Base-by-base conservation (phyloP, 2,113 vertebrate species). In the Nothoprocta perdicaria region DNA sequence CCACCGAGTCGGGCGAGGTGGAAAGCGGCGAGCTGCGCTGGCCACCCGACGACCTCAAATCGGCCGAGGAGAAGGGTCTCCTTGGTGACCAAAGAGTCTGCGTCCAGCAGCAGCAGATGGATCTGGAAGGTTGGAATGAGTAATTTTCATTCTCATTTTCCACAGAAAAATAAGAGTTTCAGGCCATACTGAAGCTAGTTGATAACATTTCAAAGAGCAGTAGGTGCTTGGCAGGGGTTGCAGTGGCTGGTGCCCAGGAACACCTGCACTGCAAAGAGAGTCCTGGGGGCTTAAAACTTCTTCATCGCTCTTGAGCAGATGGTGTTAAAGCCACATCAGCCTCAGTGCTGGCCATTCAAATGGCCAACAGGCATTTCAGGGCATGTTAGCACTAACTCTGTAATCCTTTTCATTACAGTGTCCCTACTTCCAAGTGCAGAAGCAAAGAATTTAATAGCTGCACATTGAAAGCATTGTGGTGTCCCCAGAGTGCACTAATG, bases 1-100 rank as follows among this genome's bases (percentile, higher is more conserved):
- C 98, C 0, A 98, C 97, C 0, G 98, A 99, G 41, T 97, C 94
- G 0, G 96, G 97, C 2, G 98, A 99, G 58, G 98, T 99, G 90
- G 98, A 99, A 95, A 99, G 98, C 0, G 98, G 98, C 29, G 98
- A 99, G 97, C 97, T 99, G 5, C 98, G 98, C 77, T 99, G 98
- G 98, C 98, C 98, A 12, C 98, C 98, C 1, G 98, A 98, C 45
- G 98, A 98, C 81, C 95, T 98, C 35, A 96, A 96, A 80, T 97
- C 98, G 21, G 83, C 97, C 0, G 98, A 98, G 21, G 95, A 97
- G 27, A 97, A 97, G 52, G 94, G 93, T 86, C 83, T 86, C 45
- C 95, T 95, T 6, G 93, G 95, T 60, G 96, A 96, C 67, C 96
- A 97, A 90, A 96, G 97, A 91, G 97, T 65, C 74, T 93, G 86